Evolutionary conservation across 2,797 vertebrate species (phyloP), one percentile per base, ranked within the genome.

Genomic region (Schizothorax lantsangensis): DNA sequence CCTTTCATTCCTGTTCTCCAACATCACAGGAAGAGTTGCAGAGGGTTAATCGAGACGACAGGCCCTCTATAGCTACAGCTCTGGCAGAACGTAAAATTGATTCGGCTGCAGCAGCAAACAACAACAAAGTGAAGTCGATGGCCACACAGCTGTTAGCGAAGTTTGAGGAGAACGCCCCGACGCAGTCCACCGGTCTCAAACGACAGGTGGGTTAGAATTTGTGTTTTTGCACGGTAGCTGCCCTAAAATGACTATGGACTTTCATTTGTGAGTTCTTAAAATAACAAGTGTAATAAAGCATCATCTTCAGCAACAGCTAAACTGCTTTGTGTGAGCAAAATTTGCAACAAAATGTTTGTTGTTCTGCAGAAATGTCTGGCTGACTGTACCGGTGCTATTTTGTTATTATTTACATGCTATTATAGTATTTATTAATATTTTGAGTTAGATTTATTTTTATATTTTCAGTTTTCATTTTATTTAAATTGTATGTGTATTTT

Each of bases 61-160:
- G 95, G 83, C 94, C 96, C 0, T 91, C 93, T 0, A 88, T 94
- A 85, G 93, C 95, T 26, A 95, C 96, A 0, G 88, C 95, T 38
- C 91, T 96, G 87, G 93, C 94, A 0, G 98, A 99, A 80, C 95
- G 96, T 64, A 96, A 95, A 86, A 93, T 95, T 38, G 98, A 98
- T 23, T 92, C 93, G 3, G 88, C 95, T 1, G 52, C 93, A 5
- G 94, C 96, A 0, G 90, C 71, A 0, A 93, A 91, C 74, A 97
- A 97, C 92, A 98, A 98, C 93, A 99, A 99, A 93, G 98, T 99
- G 90, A 99, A 98, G 92, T 97, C 97, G 90, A 98, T 99, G 97
- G 97, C 98, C 33, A 99, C 96, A 1, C 98, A 99, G 92, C 96
- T 99, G 68, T 95, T 99, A 30, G 97, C 98, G 90, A 99, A 99